Percentiles rank a stretch among this genome's conserved stretches.
Evolutionary conservation across 2,888 invertebrate genomes (phyloP).

Genomic region (Saturnia pavonia): DNA sequence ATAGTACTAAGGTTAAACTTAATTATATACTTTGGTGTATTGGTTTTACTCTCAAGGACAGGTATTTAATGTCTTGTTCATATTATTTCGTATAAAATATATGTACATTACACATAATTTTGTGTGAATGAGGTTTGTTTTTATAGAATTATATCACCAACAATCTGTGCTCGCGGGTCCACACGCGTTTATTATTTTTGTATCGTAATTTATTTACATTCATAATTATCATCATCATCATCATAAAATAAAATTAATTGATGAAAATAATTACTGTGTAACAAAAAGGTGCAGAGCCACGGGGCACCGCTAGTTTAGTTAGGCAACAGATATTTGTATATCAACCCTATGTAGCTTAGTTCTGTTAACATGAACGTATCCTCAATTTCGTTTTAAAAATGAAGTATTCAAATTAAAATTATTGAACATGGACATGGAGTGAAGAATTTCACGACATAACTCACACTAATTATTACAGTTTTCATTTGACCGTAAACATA

Average conservation of each 20-base stretch:
- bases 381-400: background rate
- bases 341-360: no score
- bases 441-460: background rate
- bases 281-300: no score
- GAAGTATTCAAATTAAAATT: background rate
- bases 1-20: conserved; percentile 24
- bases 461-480: background rate
- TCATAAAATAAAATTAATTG: no score
- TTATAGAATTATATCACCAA: background rate
- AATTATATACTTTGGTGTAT: conserved; percentile 5
- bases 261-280: no score
- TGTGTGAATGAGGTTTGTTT: background rate
- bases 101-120: background rate
- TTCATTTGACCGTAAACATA: background rate
- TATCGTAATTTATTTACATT: no score
- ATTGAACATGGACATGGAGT: background rate
- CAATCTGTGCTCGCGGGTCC: no score
- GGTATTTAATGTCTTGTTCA: background rate
- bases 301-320: no score
- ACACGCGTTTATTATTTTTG: no score
- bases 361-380: no score
- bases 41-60: background rate
- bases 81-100: background rate
- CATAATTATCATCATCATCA: no score
- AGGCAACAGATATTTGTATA: no score